Percentiles rank a stretch among this genome's conserved stretches.
Conservation (phyloP, 2,888 invertebrate genomes). For the Tinea trinotella region DNA sequence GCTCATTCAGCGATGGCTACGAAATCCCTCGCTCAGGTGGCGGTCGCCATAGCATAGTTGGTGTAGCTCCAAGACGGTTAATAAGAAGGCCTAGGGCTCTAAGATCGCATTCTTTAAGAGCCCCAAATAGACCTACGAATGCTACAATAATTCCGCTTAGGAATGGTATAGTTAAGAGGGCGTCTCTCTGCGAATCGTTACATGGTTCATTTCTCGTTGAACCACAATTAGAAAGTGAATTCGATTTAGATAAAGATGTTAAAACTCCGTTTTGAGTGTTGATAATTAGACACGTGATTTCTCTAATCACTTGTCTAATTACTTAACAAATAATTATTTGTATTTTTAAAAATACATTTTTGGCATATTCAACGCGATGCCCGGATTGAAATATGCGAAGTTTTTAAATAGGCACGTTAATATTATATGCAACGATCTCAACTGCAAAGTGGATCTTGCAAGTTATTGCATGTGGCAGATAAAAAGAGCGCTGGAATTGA, state of each 20-base stretch:
- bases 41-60: slow-evolving; percentile 51
- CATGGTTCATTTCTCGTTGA: slow-evolving; percentile 21
- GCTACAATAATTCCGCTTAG: slow-evolving; percentile 59
- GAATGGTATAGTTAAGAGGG: slow-evolving; percentile 48
- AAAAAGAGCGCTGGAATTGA: too few relatives aligned
- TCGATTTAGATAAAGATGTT: slow-evolving; percentile 36
- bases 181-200: slow-evolving; percentile 44
- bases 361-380: too few relatives aligned
- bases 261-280: slow-evolving; percentile 59
- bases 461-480: too few relatives aligned
- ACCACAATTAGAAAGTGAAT: not conserved
- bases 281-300: not conserved
- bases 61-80: slow-evolving; percentile 52
- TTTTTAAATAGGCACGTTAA: too few relatives aligned
- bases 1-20: slow-evolving; percentile 70
- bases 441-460: too few relatives aligned
- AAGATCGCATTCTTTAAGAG: slow-evolving; percentile 25
- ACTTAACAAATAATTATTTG: too few relatives aligned
- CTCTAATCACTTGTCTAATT: too few relatives aligned
- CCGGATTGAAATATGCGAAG: too few relatives aligned
- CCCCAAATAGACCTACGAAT: slow-evolving; percentile 41
- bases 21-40: slow-evolving; percentile 72
- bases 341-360: too few relatives aligned
- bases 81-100: slow-evolving; percentile 36
- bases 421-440: too few relatives aligned